A percentile compares a stretch with the other conserved stretches of the same genome.
Conservation (phyloP, 1,140 invertebrate genomes). For the Magallana ariakensis region DNA sequence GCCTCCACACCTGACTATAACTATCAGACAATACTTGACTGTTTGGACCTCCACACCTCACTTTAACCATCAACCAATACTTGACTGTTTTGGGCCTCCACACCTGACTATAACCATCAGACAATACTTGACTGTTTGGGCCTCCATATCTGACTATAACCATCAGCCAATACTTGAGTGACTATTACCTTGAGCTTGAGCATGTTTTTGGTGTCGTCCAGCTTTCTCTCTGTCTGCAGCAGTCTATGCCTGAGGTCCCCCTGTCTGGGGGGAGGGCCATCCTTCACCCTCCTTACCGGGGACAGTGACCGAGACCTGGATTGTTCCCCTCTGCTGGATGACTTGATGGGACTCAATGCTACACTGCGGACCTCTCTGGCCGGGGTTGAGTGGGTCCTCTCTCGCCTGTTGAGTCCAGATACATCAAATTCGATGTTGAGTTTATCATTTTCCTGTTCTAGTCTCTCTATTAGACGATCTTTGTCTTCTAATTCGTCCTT, state of each 20-base stretch:
- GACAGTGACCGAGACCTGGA: slow-evolving; percentile 57
- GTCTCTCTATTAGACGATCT: slow-evolving; percentile 55
- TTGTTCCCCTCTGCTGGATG: neutral
- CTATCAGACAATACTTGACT: too few species aligned
- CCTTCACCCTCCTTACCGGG: slow-evolving; percentile 49
- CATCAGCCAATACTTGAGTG: too few species aligned
- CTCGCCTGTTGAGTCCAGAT: slow-evolving; percentile 50
- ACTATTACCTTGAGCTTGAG: slow-evolving; percentile 64
- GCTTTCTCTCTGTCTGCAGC: slow-evolving; percentile 52
- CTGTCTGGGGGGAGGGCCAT: slow-evolving; percentile 17
- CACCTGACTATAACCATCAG: too few species aligned
- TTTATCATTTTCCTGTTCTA: slow-evolving; percentile 56
- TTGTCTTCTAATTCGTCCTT: slow-evolving; percentile 26
- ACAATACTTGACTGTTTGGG: too few species aligned
- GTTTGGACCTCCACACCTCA: too few species aligned
- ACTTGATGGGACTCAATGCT: slow-evolving; percentile 51
- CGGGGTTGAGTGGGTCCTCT: slow-evolving; percentile 64
- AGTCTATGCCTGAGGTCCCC: slow-evolving; percentile 43
- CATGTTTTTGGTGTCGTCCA: slow-evolving; percentile 64
- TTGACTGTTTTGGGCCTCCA: too few species aligned
- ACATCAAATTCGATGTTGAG: slow-evolving; percentile 64
- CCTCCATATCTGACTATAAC: too few species aligned
- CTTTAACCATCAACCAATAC: too few species aligned
- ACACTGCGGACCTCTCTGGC: slow-evolving; percentile 54
- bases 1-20: too few species aligned